Base-by-base conservation (phyloP, 2,797 vertebrate genomes). In the Sebastes diaconus region DNA sequence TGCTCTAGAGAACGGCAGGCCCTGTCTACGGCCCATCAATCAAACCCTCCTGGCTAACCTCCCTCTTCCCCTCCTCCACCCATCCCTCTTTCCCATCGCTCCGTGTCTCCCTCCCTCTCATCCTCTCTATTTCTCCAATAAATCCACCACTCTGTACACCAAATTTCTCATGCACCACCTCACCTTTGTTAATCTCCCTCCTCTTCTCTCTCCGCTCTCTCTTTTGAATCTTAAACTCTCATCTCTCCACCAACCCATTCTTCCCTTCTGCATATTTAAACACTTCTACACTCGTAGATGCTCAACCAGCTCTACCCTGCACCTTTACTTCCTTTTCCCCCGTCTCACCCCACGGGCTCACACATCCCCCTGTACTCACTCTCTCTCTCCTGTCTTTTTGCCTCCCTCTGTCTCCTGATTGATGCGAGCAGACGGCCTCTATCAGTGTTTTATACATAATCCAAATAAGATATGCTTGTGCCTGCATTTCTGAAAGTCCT, bases 381-480 rank as follows among this genome's bases (percentile, higher is more conserved):
- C 67, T 61, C 68, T 73, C 59, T 16, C 50, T 13, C 50, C 54
- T n/a, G 3, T 67, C 50, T 68, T 74, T 67, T 63, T 24, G 42
- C 80, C 78, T 75, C 52, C 65, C 18, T 79, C 39, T 27, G 55
- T 78, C 63, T 78, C 46, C 80, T 93, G 92, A 94, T 92, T 92
- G 90, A 93, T 93, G 90, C 76, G 63, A 88, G 87, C 87, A 90
- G 90, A 90, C 87, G 87, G 88, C 86, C 87, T 88, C 90, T 80
- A 92, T 92, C 94, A 90, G 92, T 95, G 92, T 93, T 93, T 94
- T 94, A 93, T 90, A 92, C 88, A 94, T 94, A 93, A 94, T 95
- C 93, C 90, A 90, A 92, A 93, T 93, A 94, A 94, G 91, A 95
- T 94, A 93, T 93, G 94, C 94, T 92, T 91, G 93, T 91, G 91